A percentile compares a stretch with the other conserved stretches of the same genome.
These are phyloP conservation scores for Cryptosula pallasiana DNA, from an alignment of 2,888 invertebrate genomes.

Conservation along the genomic window DNA sequence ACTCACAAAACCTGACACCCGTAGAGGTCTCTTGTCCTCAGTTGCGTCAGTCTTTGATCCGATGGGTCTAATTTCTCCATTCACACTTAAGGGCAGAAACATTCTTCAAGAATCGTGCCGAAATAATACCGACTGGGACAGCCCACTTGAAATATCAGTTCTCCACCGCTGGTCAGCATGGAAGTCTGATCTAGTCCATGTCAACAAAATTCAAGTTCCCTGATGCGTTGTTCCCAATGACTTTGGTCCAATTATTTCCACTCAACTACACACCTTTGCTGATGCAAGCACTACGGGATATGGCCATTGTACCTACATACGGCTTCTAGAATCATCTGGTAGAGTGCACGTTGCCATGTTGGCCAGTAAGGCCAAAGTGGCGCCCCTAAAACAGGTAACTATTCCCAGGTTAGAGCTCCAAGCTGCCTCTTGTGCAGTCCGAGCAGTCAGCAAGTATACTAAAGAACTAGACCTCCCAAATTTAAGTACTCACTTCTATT, in stretches of 20 bases:
- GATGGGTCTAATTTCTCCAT: conserved; percentile 30
- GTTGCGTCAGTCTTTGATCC: conserved; percentile 31
- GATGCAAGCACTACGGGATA: conserved; percentile 23
- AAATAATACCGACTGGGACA: conserved; percentile 24
- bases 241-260: not conserved
- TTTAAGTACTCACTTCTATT: not conserved
- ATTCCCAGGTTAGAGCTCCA: conserved; percentile 27
- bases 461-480: conserved; percentile 25
- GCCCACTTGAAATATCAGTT: conserved; percentile 11
- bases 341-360: conserved; percentile 27
- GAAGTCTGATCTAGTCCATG: not conserved
- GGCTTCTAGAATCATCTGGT: not conserved
- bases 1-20: conserved; percentile 27
- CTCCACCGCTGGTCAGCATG: not conserved
- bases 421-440: conserved; percentile 25
- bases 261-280: conserved; percentile 10
- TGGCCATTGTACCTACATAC: conserved; percentile 26
- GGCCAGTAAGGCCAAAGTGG: conserved; percentile 28
- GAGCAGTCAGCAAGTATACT: conserved; percentile 25
- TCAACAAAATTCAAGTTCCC: not conserved
- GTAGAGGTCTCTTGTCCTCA: conserved; percentile 30
- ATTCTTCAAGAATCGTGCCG: conserved; percentile 26
- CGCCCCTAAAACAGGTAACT: conserved; percentile 28
- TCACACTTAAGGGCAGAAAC: conserved; percentile 28
- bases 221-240: not conserved